A percentile compares a stretch with the other conserved stretches of the same genome.
These are phyloP conservation scores for Heliangelus exortis DNA, from an alignment of 2,797 vertebrate genomes.

Conservation along the genomic window DNA sequence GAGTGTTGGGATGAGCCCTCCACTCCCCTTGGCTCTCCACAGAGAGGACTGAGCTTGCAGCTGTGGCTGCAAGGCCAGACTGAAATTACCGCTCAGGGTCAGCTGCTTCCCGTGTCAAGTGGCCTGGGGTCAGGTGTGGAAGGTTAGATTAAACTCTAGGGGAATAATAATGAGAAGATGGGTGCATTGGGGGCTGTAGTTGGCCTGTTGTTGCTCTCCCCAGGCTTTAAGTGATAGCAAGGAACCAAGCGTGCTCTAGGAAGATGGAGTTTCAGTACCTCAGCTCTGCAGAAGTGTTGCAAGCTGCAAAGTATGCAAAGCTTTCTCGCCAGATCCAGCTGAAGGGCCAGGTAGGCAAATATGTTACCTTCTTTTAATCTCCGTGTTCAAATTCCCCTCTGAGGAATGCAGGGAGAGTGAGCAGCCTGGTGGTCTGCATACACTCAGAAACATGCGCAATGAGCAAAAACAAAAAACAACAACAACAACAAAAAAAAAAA, in stretches of 20 bases:
- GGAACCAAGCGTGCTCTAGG: rapidly evolving
- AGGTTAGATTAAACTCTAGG: not conserved
- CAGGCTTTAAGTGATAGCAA: not conserved
- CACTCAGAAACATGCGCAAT: rapidly evolving
- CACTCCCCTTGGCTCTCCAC: not conserved
- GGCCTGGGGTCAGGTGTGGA: not conserved
- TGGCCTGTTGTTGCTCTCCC: not conserved
- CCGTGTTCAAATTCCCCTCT: not conserved
- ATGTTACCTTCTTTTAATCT: not conserved
- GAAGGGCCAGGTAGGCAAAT: not conserved
- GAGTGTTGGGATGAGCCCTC: not conserved
- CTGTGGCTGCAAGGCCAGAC: not conserved
- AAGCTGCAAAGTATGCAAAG: not conserved
- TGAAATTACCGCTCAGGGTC: not conserved
- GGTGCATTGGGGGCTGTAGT: not conserved
- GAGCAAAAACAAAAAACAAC: not conserved
- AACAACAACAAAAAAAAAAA: not conserved
- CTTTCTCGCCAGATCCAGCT: not conserved
- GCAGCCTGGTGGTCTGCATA: not conserved
- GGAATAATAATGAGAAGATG: not conserved
- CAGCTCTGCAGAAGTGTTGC: not conserved
- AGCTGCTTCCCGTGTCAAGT: not conserved
- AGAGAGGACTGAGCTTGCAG: not conserved
- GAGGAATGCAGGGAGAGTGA: not conserved
- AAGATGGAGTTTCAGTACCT: not conserved